phyloP scores from a whole-genome alignment of 2,888 invertebrate genomes.

The Cosmia trapezina region DNA sequence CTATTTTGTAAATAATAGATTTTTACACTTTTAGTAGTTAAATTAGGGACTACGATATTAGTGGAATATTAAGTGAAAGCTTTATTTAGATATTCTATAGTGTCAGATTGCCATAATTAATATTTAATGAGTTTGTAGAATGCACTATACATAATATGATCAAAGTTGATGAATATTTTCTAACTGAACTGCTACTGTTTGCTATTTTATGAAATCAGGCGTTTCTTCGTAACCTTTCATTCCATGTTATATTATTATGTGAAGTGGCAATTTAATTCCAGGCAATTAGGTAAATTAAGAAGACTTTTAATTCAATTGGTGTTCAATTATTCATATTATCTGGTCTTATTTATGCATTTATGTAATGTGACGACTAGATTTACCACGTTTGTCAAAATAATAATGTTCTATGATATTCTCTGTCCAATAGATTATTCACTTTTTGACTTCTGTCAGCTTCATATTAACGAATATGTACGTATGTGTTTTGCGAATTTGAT shows the following conservation, averaged over 20 bases:
- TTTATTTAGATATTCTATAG: conserved; percentile 85
- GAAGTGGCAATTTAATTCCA: conserved; percentile 52
- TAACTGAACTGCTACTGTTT: conserved; percentile 47
- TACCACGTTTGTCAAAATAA: too few relatives aligned
- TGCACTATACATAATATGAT: conserved; percentile 57
- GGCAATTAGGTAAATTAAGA: not conserved
- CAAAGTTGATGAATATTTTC: conserved; percentile 47
- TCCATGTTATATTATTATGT: conserved; percentile 17
- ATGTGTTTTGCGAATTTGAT: too few relatives aligned
- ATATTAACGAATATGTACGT: too few relatives aligned
- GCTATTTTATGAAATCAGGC: conserved; percentile 51
- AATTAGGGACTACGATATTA: conserved; percentile 71
- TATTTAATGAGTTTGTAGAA: conserved; percentile 64
- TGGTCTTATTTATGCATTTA: conserved; percentile 8
- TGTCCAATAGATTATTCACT: too few relatives aligned
- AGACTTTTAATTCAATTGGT: conserved; percentile 11
- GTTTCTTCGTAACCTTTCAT: conserved; percentile 35
- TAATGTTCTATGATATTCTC: too few relatives aligned
- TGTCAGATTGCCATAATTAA: conserved; percentile 84
- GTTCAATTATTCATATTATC: conserved; percentile 4
- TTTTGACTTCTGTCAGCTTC: too few relatives aligned
- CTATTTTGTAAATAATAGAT: conserved; percentile 90
- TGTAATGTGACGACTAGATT: not conserved
- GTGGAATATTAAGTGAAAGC: conserved; percentile 82
- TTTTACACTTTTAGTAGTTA: conserved; percentile 86